Conservation (phyloP, 2,113 vertebrate species). For the Mus pahari region DNA sequence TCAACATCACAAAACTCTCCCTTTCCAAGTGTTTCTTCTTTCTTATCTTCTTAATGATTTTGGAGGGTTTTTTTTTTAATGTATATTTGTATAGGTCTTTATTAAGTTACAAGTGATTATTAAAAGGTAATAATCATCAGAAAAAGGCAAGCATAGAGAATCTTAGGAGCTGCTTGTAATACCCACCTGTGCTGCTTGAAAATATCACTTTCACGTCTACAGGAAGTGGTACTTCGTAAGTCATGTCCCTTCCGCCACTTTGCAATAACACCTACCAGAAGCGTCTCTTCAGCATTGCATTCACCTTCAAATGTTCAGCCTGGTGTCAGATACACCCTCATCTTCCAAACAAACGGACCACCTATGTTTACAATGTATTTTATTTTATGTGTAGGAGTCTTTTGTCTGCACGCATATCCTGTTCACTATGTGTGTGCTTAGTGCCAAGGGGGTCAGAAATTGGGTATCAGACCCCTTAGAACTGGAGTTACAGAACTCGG, state of each 20-base stretch:
- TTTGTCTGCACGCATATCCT: not conserved
- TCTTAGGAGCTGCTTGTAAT: not conserved
- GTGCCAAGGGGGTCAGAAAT: not conserved
- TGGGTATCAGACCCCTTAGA: not conserved
- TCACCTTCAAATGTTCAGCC: not conserved
- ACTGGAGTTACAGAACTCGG: not conserved
- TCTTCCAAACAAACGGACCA: not conserved
- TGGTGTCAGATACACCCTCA: not conserved
- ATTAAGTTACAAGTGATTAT: not conserved
- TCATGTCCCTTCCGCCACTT: conserved; percentile 17
- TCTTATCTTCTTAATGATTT: conserved; percentile 1
- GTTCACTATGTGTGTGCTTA: not conserved
- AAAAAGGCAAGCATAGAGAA: conserved; percentile 47
- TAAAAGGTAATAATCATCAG: not conserved
- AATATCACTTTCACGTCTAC: conserved; percentile 14
- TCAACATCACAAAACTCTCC: not conserved
- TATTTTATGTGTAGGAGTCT: not conserved
- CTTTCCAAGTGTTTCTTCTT: conserved; percentile 25
- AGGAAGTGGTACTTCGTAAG: conserved; percentile 25
- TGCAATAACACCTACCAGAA: not conserved
- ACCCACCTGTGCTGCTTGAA: not conserved
- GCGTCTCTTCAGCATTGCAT: conserved; percentile 3
- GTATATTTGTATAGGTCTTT: no score
- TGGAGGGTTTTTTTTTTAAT: conserved; percentile 12
- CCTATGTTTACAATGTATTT: not conserved